Evolutionary conservation across 1,140 invertebrate genomes (phyloP), one percentile per base, ranked within the genome.

Genomic region (Centruroides vittatus): DNA sequence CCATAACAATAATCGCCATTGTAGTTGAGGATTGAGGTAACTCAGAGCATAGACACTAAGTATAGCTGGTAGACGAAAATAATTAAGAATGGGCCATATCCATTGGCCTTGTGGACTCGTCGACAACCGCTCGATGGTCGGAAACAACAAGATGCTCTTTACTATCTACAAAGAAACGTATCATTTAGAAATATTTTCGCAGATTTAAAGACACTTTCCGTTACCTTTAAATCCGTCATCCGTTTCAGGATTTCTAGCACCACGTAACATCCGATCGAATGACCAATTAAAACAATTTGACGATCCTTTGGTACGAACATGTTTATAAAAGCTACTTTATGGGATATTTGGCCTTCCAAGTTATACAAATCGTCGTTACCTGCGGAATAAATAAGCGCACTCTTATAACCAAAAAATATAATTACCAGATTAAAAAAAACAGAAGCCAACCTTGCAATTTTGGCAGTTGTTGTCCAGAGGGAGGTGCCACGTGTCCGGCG

Each of bases 221-320:
- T 23, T 61, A 67, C 66, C 58, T 64, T 63, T 58, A 67, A 55
- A 57, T 61, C 52, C 10, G 65, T 62, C 52, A 61, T 57, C 41
- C 65, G 69, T 65, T 85, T 80, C 5, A 93, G 67, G 23, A 90
- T 68, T 66, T 91, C 81, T n/a, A 89, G 70, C 61, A 81, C 79
- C 63, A 91, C 84, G 78, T 89, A 88, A 63, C 80, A 78, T 1
- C 89, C 89, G 68, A 92, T 86, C 0, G 89, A 93, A 78, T 93
- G 89, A 2, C 85, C 88, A 65, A 93, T 78, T 0, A 91, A 67
- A 72, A 88, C 81, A 4, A 93, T 69, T 67, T 78, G 80, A 0
- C 80, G 78, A 72, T 84, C 75, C 48, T 75, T 65, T 5, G 88
- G 86, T 58, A 89, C 75, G 68, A 83, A 83, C 61, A 82, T 78